These are phyloP conservation scores for Macrotrachela quadricornifera DNA, from an alignment of 1,140 invertebrate genomes.

Conservation along the genomic window DNA sequence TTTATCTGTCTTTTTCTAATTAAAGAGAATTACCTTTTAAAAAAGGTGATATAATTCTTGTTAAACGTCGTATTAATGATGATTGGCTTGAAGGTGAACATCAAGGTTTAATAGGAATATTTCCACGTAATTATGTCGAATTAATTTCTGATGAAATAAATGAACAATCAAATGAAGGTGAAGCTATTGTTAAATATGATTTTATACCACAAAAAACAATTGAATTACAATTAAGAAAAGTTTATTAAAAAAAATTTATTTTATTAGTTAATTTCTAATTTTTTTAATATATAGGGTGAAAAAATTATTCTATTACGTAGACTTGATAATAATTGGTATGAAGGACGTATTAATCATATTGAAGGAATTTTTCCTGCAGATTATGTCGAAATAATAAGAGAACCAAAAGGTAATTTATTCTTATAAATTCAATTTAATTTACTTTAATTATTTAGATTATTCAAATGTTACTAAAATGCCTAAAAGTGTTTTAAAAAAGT, in stretches of 20 bases:
- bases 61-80: slow-evolving; percentile 62
- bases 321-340: slow-evolving; percentile 80
- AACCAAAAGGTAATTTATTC: background rate
- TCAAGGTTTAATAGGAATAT: slow-evolving; percentile 63
- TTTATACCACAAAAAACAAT: slow-evolving; percentile 22
- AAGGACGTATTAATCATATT: slow-evolving; percentile 67
- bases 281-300: slow-evolving; percentile 41
- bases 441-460: no score
- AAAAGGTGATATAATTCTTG: slow-evolving; percentile 66
- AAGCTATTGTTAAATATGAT: slow-evolving; percentile 19
- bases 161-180: slow-evolving; percentile 17
- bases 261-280: background rate
- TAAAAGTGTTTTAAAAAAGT: no score
- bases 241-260: background rate
- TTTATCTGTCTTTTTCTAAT: slow-evolving; percentile 4
- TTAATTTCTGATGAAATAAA: slow-evolving; percentile 28
- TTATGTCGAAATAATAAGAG: slow-evolving; percentile 56
- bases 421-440: no score
- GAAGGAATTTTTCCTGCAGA: slow-evolving; percentile 70
- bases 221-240: slow-evolving; percentile 24
- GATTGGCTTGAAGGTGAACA: slow-evolving; percentile 87
- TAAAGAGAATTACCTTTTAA: slow-evolving; percentile 59
- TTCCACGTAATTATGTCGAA: slow-evolving; percentile 74
- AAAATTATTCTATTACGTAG: slow-evolving; percentile 61
- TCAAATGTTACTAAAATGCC: no score